phyloP scores from a whole-genome alignment of 2,888 invertebrate genomes.

The Noctua comes region DNA sequence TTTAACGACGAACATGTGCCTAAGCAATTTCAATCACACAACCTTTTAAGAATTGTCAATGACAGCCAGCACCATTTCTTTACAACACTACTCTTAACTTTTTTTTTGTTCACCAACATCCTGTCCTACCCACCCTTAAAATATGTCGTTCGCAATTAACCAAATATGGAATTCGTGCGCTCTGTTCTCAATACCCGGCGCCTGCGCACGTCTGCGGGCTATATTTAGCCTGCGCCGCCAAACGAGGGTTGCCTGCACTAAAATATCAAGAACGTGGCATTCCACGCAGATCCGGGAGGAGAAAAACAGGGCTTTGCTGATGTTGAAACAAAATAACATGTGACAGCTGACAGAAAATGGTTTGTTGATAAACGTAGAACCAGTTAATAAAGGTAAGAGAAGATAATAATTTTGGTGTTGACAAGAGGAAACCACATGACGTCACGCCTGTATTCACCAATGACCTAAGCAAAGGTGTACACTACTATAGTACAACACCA shows the following conservation, averaged over 20 bases:
- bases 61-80: neutral
- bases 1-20: neutral
- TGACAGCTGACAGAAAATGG: neutral
- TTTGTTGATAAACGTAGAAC: neutral
- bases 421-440: neutral
- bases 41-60: neutral
- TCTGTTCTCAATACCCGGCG: conserved; percentile 59
- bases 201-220: conserved; percentile 58
- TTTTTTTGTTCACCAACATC: conserved; percentile 16
- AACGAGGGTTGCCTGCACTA: conserved; percentile 61
- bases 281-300: conserved; percentile 43
- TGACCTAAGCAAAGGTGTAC: neutral
- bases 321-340: neutral
- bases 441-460: neutral
- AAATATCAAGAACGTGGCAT: conserved; percentile 60
- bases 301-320: conserved; percentile 12
- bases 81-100: neutral
- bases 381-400: neutral
- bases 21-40: neutral
- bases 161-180: conserved; percentile 64
- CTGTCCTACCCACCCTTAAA: conserved; percentile 45
- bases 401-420: neutral
- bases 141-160: conserved; percentile 57
- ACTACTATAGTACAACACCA: neutral
- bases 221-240: conserved; percentile 59